Base-by-base conservation (phyloP, 2,113 vertebrate genomes). In the Microtus montanus region DNA sequence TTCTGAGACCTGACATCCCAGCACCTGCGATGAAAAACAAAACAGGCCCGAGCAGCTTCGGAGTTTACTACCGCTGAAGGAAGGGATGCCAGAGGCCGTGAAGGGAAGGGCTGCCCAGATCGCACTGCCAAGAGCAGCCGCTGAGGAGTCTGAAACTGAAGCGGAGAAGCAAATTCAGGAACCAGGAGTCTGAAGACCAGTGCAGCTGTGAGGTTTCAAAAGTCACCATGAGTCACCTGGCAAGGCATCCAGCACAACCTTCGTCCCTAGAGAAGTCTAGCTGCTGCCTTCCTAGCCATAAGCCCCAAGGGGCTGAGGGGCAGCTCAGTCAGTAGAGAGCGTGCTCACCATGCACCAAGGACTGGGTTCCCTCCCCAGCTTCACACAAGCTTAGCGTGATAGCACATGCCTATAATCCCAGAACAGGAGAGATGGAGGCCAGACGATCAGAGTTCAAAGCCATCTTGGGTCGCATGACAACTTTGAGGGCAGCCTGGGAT, bases 281-380 rank as follows among this genome's bases (percentile, higher is more conserved):
- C 7, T 33, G 17, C 44, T 5, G 2, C 13, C 61, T 12, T 4
- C 47, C 15, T 19, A 38, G 44, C 2, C 2, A 1, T 35, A 52
- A 33, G 35, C 5, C 7, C 5, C 22, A 11, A 3, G 11, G 41
- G 17, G 5, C 44, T 49, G 30, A 47, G 63, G 2, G 5, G 28
- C 3, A 10, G 41, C 38, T 66, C 41, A 22, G 41, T 49, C 41
- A 0, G 10, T 22, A 86, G 17, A 68, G 19, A 4, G 30, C 30
- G 9, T 49, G 44, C 17, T 66, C 28, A 24, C 63, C 63, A 49
- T 49, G 5, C 17, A 14, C 64, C 1, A 35, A 68, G 63, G 41
- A 30, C 28, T 47, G 41, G 41, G 28, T 35, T 33, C 10, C 30
- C 8, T 5, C 83, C 38, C 28, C 33, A 33, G 35, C 19, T 75